Percentiles rank a stretch among this genome's conserved stretches.
phyloP scores from a whole-genome alignment of 2,113 vertebrate species.

The Bubo scandiacus region DNA sequence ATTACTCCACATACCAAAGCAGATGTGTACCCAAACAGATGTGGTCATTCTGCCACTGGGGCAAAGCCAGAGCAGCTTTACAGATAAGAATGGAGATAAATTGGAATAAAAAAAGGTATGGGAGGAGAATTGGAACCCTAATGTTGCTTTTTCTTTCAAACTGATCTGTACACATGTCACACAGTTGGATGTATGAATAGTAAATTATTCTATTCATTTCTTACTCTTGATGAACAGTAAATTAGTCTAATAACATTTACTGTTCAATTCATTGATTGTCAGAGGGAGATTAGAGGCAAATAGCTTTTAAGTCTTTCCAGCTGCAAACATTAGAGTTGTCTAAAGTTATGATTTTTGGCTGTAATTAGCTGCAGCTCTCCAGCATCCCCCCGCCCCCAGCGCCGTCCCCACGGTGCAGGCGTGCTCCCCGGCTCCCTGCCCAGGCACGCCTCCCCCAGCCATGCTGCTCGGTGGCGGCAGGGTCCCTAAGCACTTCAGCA shows the following conservation, averaged over 20 bases:
- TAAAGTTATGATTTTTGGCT: conserved; percentile 59
- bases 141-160: conserved; percentile 25
- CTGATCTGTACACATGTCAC: conserved; percentile 57
- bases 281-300: conserved; percentile 72
- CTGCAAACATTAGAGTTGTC: conserved; percentile 66
- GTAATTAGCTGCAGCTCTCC: conserved; percentile 50
- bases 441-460: neutral
- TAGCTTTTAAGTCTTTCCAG: conserved; percentile 69
- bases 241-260: conserved; percentile 74
- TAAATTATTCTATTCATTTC: conserved; percentile 72
- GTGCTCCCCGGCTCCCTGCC: neutral
- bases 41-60: conserved; percentile 26
- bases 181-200: conserved; percentile 61
- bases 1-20: neutral
- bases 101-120: conserved; percentile 10
- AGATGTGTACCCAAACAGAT: conserved; percentile 19
- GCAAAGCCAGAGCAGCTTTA: neutral
- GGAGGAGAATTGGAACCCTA: neutral
- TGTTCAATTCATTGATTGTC: conserved; percentile 70
- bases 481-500: neutral
- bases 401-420: accelerated
- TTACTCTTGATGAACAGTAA: conserved; percentile 71
- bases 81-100: neutral
- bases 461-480: neutral
- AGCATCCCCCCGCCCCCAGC: neutral